A percentile compares a stretch with the other conserved stretches of the same genome.
These are phyloP conservation scores for Echinarachnius parma DNA, from an alignment of 53 echinoderm and acorn worm species.

Conservation along the genomic window DNA sequence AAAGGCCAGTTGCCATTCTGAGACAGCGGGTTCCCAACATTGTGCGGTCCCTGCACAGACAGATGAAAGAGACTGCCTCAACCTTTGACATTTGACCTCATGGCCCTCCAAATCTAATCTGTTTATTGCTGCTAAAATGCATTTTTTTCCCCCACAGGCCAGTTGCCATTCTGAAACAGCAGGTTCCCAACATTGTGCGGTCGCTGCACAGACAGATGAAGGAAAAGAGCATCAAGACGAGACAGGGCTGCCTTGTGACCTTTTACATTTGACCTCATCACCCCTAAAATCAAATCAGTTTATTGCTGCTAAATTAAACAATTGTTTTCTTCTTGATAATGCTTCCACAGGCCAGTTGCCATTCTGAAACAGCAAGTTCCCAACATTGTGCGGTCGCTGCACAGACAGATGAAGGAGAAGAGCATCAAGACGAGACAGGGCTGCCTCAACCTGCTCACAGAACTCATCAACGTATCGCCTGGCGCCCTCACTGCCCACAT, in stretches of 20 bases:
- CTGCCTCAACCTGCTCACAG: conserved; percentile 87
- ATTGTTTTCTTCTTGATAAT: too few species aligned
- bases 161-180: conserved; percentile 74
- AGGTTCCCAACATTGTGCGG: conserved; percentile 83
- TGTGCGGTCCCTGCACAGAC: conserved; percentile 84
- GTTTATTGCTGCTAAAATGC: conserved; percentile 2
- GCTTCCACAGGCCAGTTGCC: conserved; percentile 70
- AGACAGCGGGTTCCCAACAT: conserved; percentile 81
- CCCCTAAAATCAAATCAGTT: too few species aligned
- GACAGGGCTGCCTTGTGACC: conserved; percentile 99
- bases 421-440: conserved; percentile 98
- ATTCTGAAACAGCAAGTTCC: conserved; percentile 81
- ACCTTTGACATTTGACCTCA: too few species aligned
- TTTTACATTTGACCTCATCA: too few species aligned
- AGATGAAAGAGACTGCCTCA: conserved; percentile 99
- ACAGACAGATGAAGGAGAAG: conserved; percentile 99
- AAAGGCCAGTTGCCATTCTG: conserved; percentile 84
- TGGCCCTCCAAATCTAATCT: too few species aligned
- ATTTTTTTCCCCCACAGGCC: conserved; percentile 62
- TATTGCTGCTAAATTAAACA: too few species aligned
- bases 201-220: conserved; percentile 97
- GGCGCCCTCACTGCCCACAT: conserved; percentile 92
- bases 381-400: conserved; percentile 83
- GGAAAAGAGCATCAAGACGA: conserved; percentile 97
- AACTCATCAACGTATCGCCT: conserved; percentile 86